These are phyloP conservation scores for Platygyra sinensis DNA, from an alignment of 64 coral and sea anemone species.

Conservation along the genomic window DNA sequence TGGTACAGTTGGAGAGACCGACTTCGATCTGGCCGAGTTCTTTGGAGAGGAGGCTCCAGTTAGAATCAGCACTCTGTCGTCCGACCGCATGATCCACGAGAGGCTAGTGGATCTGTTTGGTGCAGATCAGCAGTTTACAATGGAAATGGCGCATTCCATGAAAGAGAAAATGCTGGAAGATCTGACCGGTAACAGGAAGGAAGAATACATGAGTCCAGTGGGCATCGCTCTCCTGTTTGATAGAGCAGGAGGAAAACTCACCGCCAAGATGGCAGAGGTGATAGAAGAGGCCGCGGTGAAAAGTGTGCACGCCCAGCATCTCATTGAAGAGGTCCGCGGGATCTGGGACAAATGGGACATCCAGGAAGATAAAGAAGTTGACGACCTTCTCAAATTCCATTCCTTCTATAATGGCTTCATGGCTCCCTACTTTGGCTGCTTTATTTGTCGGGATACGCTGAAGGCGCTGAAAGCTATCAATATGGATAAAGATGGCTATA, in stretches of 20 bases:
- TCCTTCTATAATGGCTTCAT: slow-evolving; percentile 81
- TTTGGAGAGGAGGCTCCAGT: slow-evolving; percentile 25
- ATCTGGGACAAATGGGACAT: slow-evolving; percentile 69
- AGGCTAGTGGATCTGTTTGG: slow-evolving; percentile 31
- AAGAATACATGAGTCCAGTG: slow-evolving; percentile 51
- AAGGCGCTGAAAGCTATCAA: slow-evolving; percentile 61
- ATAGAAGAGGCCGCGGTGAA: neutral
- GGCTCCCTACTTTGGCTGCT: slow-evolving; percentile 74
- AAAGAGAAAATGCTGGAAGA: slow-evolving; percentile 38
- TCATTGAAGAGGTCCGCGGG: slow-evolving; percentile 46
- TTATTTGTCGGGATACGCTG: slow-evolving; percentile 56
- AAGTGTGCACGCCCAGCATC: neutral
- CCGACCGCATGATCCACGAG: slow-evolving; percentile 5
- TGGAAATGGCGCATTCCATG: slow-evolving; percentile 7
- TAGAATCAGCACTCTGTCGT: slow-evolving; percentile 26
- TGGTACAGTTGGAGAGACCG: slow-evolving; percentile 2
- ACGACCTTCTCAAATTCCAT: slow-evolving; percentile 51
- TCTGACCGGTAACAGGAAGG: slow-evolving; percentile 35
- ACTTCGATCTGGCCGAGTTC: slow-evolving; percentile 5
- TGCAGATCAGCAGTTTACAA: slow-evolving; percentile 33
- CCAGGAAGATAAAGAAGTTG: slow-evolving; percentile 9
- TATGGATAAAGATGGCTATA: slow-evolving; percentile 66
- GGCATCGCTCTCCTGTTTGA: slow-evolving; percentile 54
- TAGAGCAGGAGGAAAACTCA: slow-evolving; percentile 31
- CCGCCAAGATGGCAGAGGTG: neutral